Evolutionary conservation across 2,113 vertebrate species (phyloP), one percentile per base, ranked within the genome.

Genomic region (Pachyramphus minor): DNA sequence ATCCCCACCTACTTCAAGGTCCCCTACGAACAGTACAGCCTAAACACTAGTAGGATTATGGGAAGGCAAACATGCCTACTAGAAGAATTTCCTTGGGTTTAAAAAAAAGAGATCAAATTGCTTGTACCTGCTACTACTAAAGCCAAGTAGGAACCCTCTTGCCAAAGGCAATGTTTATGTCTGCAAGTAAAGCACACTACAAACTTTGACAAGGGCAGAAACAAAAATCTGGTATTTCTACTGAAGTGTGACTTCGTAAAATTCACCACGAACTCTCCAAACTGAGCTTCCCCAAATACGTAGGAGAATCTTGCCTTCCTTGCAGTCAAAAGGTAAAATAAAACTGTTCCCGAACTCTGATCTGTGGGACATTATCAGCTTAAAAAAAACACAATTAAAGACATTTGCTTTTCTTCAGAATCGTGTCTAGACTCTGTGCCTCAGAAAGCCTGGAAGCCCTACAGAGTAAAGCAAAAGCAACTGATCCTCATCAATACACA

Each of bases 151-250:
- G 22, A 71, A 41, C 44, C 63, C 62, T 72, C 47, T 53, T 95
- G 93, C 85, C 92, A 96, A 94, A 93, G 85, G 64, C 85, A 93
- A 84, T 53, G 72, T 94, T 95, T 93, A 72, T 62, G 64, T 90
- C 90, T 94, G 62, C 56, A 92, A 90, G 68, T 42, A 37, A 90
- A 92, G 52, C 39, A 53, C n/a, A 35, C 58, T 45, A 80, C 56
- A 92, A 90, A 77, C 49, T 52, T 30, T 30, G 39, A 86, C 75
- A 88, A 50, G 45, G 9, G 33, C 11, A 93, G 84, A 90, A 95
- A 85, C n/a, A 83, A 95, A 94, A 84, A 83, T 7, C 39, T 39
- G 41, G 66, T 50, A 59, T 44, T 80, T 73, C 53, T 89, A 47
- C 49, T 45, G 17, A 75, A 80, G 39, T 14, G 17, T 14, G 15